phyloP scores from a whole-genome alignment of 2,113 vertebrate species.

The Tenebrosternarchus preto region DNA sequence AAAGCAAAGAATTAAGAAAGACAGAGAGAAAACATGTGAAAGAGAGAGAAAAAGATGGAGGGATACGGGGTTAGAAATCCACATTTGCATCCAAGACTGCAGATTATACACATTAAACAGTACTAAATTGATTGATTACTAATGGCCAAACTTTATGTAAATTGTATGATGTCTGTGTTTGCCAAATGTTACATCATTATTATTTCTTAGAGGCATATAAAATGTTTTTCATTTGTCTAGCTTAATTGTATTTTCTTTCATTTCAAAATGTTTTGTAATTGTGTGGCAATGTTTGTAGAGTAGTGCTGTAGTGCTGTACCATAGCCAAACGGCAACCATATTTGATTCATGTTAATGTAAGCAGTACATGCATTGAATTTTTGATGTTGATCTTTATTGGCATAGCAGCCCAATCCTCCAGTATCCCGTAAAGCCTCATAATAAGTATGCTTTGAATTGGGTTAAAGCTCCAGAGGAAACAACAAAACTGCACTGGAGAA shows the following conservation, averaged over 20 bases:
- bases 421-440: not conserved
- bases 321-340: no score
- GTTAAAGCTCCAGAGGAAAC: not conserved
- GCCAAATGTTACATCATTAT: not conserved
- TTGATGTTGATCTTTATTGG: conserved; percentile 15
- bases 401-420: not conserved
- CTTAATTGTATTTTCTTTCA: no score
- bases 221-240: not conserved
- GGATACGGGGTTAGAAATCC: not conserved
- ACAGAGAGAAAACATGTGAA: not conserved
- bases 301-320: not conserved
- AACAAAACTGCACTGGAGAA: not conserved
- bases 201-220: not conserved
- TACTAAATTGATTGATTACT: not conserved
- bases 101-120: not conserved
- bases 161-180: conserved; percentile 5
- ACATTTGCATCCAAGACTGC: not conserved
- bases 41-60: not conserved
- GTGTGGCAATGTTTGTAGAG: not conserved
- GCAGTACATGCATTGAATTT: not conserved
- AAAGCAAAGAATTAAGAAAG: not conserved
- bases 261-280: not conserved
- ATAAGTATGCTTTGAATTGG: not conserved
- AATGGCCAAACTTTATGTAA: not conserved
- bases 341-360: conserved; percentile 3